Base-by-base conservation (phyloP, 2,888 invertebrate species). In the Digitonthophagus gazella region DNA sequence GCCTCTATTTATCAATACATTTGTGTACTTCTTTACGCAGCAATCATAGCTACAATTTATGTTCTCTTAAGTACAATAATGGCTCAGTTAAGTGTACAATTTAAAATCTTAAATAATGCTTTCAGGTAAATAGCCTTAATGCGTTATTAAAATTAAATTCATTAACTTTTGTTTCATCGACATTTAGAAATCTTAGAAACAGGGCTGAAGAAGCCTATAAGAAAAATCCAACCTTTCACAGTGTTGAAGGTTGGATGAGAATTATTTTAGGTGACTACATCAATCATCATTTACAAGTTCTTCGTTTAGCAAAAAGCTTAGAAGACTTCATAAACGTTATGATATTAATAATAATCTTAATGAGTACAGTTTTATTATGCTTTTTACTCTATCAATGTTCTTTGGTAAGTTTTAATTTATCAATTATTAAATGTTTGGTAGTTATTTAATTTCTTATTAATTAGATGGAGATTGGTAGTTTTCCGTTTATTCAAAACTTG, bases 31-130 rank as follows among this genome's bases (percentile, higher is more conserved):
- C 15, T 69, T 3, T 70, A 67, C 28, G 73, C 72, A 2, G 61
- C 61, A 3, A 72, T 73, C 5, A 71, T 73, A 15, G 72, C 69
- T 11, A 64, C 71, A 14, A 72, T 68, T 69, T 44, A 71, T 67
- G 15, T 61, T 28, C 57, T 70, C 3, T 19, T 68, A 15, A 70
- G 66, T 19, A 63, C 71, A n/a, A 74, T 74, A 19, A 68, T 74
- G 64, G 74, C 74, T 0, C 74, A 74, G 14, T 69, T 74, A 8
- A 72, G 72, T 44, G 65, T 72, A 1, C 74, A 74, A 65, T 68
- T 74, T 64, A 70, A 68, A 56, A 71, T 74, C 55, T 22, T 74
- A 22, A 69, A 67, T n/a, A 71, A 72, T 44, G 71, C 71, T 15
- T 72, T 74, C 56, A 70, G 58, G 69, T 69, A 6, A n/a, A 61